Evolutionary conservation across 1,140 invertebrate genomes (phyloP), one percentile per base, ranked within the genome.

Genomic region (Drosophila leontia): DNA sequence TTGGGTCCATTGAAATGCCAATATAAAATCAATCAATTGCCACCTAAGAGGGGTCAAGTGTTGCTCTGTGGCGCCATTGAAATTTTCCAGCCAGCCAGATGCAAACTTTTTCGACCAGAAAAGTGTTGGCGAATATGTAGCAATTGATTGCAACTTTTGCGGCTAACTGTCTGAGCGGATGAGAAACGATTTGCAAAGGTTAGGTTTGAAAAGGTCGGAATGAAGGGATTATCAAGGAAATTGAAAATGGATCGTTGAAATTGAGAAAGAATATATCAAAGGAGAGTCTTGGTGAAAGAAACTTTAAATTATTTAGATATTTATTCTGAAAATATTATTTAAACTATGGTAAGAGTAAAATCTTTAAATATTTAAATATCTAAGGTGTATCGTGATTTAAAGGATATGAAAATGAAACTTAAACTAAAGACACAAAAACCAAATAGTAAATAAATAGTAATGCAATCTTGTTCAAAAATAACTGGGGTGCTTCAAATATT

Each of bases 11-110:
- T 88, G 84, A 87, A 87, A 87, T 88, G 80, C 84, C 84, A 84
- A 87, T 87, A 87, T 87, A 87, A 87, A 87, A 87, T 87, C 84
- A 87, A 87, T 87, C 84, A 87, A 88, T 87, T 87, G 84, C 85
- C 84, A 90, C 78, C 84, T 77, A 80, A 60, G 68, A 80, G 65
- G 81, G 84, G 84, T 87, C 84, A 87, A 87, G 85, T 87, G 84
- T 61, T 84, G 84, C 84, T 88, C 85, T 90, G 84, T 84, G 84
- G 55, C 55, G 74, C 82, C 76, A 79, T 79, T 71, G 75, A 86
- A 71, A 80, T 71, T 75, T 79, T 72, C 44, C 61, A 81, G 64
- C 48, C 62, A 47, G 39, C 64, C 70, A 74, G 70, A 74, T 74
- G 70, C 53, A 50, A 74, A 72, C 67, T 74, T 74, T 72, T 70